Base-by-base conservation (phyloP, 2,797 vertebrate genomes). In the Anas bahamensis region DNA sequence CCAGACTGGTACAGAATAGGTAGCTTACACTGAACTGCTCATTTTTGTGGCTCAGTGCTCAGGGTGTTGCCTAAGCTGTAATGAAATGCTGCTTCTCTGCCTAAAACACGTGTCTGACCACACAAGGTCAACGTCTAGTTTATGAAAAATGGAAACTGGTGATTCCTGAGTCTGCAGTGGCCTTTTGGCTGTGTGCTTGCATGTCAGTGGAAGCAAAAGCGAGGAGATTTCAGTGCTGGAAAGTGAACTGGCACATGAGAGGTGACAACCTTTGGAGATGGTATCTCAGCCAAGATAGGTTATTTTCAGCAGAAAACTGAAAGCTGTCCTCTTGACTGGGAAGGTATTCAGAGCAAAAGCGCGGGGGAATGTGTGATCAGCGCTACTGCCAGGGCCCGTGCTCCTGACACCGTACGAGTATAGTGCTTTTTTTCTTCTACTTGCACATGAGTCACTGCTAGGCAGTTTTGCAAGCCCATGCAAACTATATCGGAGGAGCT, bases 121-220 rank as follows among this genome's bases (percentile, higher is more conserved):
- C 68, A 73, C 26, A 13, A 65, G 56, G 59, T 80, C 93, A 71
- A 63, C 56, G 73, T 35, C 71, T 80, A 73, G 76, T 75, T 89
- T n/a, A 31, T 52, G 82, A 85, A 74, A 84, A 88, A 70, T 90
- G 89, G 90, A 53, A 88, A 95, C 48, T 89, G 92, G 73, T 70
- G 88, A 89, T 96, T 97, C 97, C 97, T 97, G 97, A 97, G 97
- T 95, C 93, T 93, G 91, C 92, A 88, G 85, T 75, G 89, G 93
- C 94, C 76, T 91, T 96, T 86, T 91, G 94, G 89, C 92, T 93
- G 70, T 0, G 37, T 88, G 81, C 89, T 93, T 71, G 84, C 64
- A 52, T 93, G 93, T 89, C 86, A 57, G 87, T 78, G 77, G 92
- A 90, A 87, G 87, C 68, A 79, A 86, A 88, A 83, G 90, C 35